Percentiles rank a stretch among this genome's conserved stretches.
Evolutionary conservation across 2,888 invertebrate species (phyloP).

Genomic region (Choristoneura rosaceana): DNA sequence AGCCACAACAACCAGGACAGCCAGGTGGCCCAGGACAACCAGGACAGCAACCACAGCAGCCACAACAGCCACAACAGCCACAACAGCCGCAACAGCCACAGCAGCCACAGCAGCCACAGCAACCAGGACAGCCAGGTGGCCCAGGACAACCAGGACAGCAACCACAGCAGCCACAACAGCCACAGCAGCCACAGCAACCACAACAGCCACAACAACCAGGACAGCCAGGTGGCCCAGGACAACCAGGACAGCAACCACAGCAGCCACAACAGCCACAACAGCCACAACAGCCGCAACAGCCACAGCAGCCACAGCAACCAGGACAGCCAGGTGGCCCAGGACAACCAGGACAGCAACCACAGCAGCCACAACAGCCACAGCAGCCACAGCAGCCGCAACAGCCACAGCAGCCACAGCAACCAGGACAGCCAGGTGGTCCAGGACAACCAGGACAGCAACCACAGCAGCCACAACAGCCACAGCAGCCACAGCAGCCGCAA

Average conservation of each 20-base stretch:
- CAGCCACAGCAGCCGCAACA: too few species aligned
- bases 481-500: too few species aligned
- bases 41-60: background rate
- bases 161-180: background rate
- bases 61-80: background rate
- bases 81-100: background rate
- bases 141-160: background rate
- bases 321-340: slow-evolving; percentile 31
- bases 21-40: too few species aligned
- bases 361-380: background rate
- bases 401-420: background rate
- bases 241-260: background rate
- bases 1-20: background rate
- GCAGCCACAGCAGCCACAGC: background rate
- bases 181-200: too few species aligned
- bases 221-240: too few species aligned
- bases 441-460: slow-evolving; percentile 44
- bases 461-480: too few species aligned
- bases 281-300: too few species aligned
- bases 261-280: too few species aligned
- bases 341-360: slow-evolving; percentile 11
- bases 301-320: background rate
- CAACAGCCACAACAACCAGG: background rate
- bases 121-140: background rate
- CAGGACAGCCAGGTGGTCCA: slow-evolving; percentile 28